A percentile compares a stretch with the other conserved stretches of the same genome.
phyloP scores from a whole-genome alignment of 2,113 vertebrate genomes.

The Chitala chitala region DNA sequence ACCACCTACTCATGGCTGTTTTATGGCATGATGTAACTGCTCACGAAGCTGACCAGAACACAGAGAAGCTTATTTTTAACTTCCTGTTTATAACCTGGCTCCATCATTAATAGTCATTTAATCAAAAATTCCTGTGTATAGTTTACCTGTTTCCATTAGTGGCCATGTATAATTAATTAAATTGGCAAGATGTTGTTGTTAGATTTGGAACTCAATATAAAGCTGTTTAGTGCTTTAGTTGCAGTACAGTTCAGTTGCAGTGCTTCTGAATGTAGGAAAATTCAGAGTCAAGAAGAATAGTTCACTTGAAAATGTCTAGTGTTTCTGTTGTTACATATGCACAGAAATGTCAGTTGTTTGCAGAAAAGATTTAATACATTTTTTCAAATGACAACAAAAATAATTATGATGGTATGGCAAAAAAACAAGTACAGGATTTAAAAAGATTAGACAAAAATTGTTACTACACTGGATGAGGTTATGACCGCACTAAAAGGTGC shows the following conservation, averaged over 20 bases:
- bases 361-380: too few species aligned
- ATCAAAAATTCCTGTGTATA: slow-evolving; percentile 21
- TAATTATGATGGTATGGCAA: neutral
- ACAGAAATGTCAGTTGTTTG: too few species aligned
- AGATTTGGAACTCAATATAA: slow-evolving; percentile 6
- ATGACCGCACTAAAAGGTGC: neutral
- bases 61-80: neutral
- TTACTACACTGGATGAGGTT: neutral
- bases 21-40: slow-evolving; percentile 21
- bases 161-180: slow-evolving; percentile 26
- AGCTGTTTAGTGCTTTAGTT: neutral
- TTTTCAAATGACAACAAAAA: neutral
- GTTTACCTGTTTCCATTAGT: slow-evolving; percentile 22
- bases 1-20: neutral
- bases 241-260: neutral
- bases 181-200: slow-evolving; percentile 9
- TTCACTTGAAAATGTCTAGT: neutral
- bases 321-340: neutral
- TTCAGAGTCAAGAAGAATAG: neutral
- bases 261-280: neutral
- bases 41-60: neutral
- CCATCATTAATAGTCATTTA: slow-evolving; percentile 27
- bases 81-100: neutral
- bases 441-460: too few species aligned
- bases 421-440: neutral